Evolutionary conservation across 30 jellyfish, hydroid and myxozoan genomes (phyloP).

Genomic region (Cassiopea andromeda): DNA sequence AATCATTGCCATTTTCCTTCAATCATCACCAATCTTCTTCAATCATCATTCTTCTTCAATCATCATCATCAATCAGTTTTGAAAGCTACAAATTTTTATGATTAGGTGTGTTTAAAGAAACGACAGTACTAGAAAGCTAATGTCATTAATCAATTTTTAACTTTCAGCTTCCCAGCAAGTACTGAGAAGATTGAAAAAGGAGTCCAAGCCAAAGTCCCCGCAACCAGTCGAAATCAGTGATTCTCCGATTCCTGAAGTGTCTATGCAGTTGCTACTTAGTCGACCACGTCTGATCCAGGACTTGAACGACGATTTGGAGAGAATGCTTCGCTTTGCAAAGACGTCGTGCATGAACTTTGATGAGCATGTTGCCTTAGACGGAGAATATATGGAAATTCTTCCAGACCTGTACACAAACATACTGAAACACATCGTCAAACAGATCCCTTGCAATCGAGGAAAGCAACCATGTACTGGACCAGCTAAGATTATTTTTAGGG

Average conservation of each 20-base stretch:
- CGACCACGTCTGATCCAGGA: conserved; percentile 84
- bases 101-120: too few relatives aligned
- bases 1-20: too few relatives aligned
- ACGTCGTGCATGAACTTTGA: conserved; percentile 53
- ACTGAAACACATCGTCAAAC: conserved; percentile 29
- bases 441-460: conserved; percentile 68
- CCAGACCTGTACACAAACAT: conserved; percentile 72
- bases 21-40: too few relatives aligned
- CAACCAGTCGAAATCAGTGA: conserved; percentile 25
- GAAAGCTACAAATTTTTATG: too few relatives aligned
- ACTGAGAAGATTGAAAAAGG: conserved; percentile 58
- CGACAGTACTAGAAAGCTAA: too few relatives aligned
- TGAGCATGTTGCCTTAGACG: conserved; percentile 80
- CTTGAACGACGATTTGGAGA: conserved; percentile 66
- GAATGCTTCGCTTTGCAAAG: conserved; percentile 72
- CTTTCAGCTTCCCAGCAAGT: conserved; percentile 75
- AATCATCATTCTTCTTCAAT: too few relatives aligned
- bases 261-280: conserved; percentile 67
- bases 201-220: conserved; percentile 63
- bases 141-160: too few relatives aligned
- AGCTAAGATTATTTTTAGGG: conserved; percentile 66
- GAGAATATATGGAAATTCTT: conserved; percentile 68
- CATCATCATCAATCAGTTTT: too few relatives aligned
- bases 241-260: conserved; percentile 80
- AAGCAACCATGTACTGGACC: conserved; percentile 77